Evolutionary conservation across 2,797 vertebrate species (phyloP), one percentile per base, ranked within the genome.

Genomic region (Karalla daura): DNA sequence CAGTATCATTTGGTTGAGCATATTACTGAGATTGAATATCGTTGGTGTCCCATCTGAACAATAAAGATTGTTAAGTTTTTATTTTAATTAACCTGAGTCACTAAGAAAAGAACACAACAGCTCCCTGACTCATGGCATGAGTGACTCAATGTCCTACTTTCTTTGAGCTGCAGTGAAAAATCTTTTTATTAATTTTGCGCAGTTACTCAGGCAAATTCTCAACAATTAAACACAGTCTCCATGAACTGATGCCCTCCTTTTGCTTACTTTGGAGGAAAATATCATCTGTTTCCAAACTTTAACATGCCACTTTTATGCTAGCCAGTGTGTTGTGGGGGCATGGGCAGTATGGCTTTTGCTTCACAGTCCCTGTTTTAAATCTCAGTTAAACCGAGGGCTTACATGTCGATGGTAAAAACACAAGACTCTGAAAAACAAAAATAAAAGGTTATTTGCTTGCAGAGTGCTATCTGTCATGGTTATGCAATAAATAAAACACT

Each of bases 21-120:
- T n/a, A 52, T 45, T 27, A 40, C 8, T 56, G 7, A 56, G 7
- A 12, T 13, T 43, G 23, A 58, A 39, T 37, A 20, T 43, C 7
- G 47, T 43, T 47, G 17, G 7, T 24, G 25, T 56, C 39, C 44
- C 17, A 9, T n/a, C n/a, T 44, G 2, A 51, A 23, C 17, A 37
- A 5, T 39, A 20, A 39, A 17, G 5, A 41, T 47, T 7, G n/a
- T 0, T 33, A 20, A 14, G 5, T 28, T 41, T 21, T 17, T 25
- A 11, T 11, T 11, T 23, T 15, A 41, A 25, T 45, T 7, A 53
- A n/a, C n/a, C 6, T 14, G 17, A 36, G 10, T 17, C 23, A 18
- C 39, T n/a, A n/a, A n/a, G n/a, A n/a, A n/a, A n/a, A 59, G 46
- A 4, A 47, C 36, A 18, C 9, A 27, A 44, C 20, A 59, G 46